Evolutionary conservation across 2,888 invertebrate genomes (phyloP).

Genomic region (Dolichopus griseipennis): DNA sequence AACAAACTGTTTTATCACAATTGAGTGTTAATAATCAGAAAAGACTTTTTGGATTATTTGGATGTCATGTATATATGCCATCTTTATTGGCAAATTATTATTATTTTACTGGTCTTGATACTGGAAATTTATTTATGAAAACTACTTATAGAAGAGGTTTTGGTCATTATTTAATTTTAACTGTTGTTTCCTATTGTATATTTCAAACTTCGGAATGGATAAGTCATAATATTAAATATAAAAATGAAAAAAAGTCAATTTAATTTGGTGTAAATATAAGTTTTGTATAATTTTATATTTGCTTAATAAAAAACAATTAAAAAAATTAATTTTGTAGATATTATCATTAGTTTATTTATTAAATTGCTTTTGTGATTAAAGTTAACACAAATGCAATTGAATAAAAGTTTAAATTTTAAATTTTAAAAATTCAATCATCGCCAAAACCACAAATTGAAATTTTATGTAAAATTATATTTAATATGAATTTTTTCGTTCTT

Average conservation of each 20-base stretch:
- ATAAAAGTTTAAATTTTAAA: too few relatives aligned
- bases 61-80: slow-evolving; percentile 64
- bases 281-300: too few relatives aligned
- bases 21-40: slow-evolving; percentile 46
- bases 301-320: too few relatives aligned
- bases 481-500: too few relatives aligned
- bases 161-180: slow-evolving; percentile 34
- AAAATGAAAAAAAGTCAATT: slow-evolving; percentile 27
- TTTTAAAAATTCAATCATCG: too few relatives aligned
- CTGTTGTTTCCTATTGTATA: slow-evolving; percentile 39
- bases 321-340: too few relatives aligned
- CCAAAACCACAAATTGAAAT: too few relatives aligned
- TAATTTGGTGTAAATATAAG: too few relatives aligned
- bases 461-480: too few relatives aligned
- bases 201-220: slow-evolving; percentile 39
- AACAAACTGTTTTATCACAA: slow-evolving; percentile 40
- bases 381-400: too few relatives aligned
- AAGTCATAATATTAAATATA: slow-evolving; percentile 8
- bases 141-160: slow-evolving; percentile 45
- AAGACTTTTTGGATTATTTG: slow-evolving; percentile 58
- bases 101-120: slow-evolving; percentile 67
- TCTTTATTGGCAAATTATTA: slow-evolving; percentile 82
- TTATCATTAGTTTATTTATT: too few relatives aligned
- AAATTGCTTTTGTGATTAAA: too few relatives aligned
- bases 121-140: slow-evolving; percentile 62